Conservation (phyloP, 1,140 invertebrate genomes). For the Yoshiicerus persimilis region DNA sequence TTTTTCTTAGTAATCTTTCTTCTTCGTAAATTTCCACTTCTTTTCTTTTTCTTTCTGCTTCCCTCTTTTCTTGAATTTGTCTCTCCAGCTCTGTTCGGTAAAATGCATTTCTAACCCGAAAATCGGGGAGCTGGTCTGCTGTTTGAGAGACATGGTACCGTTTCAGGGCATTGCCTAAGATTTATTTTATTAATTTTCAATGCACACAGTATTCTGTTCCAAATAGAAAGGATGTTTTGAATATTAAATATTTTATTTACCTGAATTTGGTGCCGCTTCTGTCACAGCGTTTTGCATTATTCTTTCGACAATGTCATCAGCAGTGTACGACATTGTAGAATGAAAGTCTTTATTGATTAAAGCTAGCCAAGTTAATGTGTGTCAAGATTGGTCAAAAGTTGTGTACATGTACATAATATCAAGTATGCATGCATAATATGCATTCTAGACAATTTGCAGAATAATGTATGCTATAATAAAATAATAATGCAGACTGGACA, state of each 20-base stretch:
- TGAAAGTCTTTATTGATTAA: neutral
- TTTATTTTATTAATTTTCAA: neutral
- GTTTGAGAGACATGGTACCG: constrained; percentile 43
- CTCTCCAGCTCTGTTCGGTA: constrained; percentile 42
- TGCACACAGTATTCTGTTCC: no score
- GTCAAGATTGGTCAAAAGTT: neutral
- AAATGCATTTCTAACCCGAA: constrained; percentile 19
- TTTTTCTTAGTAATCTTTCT: constrained; percentile 39
- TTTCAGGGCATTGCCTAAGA: constrained; percentile 7
- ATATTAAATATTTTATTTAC: neutral
- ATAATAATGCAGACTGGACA: neutral
- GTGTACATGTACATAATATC: neutral
- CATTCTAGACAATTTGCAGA: neutral
- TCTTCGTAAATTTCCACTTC: constrained; percentile 37
- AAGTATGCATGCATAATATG: neutral
- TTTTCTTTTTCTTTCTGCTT: constrained; percentile 35
- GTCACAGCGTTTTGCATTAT: constrained; percentile 41
- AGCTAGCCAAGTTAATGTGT: neutral
- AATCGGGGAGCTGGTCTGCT: constrained; percentile 42
- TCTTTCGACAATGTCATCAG: constrained; percentile 33
- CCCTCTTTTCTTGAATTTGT: constrained; percentile 42
- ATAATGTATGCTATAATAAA: neutral
- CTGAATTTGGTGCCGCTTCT: neutral
- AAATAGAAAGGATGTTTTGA: neutral
- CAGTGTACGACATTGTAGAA: constrained; percentile 31